A percentile compares a stretch with the other conserved stretches of the same genome.
phyloP scores from a whole-genome alignment of 92 coral and sea anemone genomes.

The Bergia sp. region DNA sequence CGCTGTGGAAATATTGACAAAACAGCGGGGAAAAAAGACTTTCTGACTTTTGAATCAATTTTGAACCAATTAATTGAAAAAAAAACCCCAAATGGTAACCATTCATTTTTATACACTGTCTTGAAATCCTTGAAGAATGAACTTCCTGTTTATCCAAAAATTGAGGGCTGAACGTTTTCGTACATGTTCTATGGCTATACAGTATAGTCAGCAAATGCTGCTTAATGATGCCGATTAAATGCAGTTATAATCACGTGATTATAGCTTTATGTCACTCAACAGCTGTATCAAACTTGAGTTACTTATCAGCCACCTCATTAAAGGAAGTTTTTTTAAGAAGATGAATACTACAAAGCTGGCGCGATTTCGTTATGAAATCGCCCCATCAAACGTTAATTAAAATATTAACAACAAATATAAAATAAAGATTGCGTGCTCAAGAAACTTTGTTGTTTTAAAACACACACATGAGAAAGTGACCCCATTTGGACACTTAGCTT shows the following conservation, averaged over 20 bases:
- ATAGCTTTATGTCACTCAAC: background rate
- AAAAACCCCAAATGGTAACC: background rate
- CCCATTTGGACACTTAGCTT: slow-evolving; percentile 12
- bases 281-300: background rate
- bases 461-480: background rate
- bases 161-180: too few relatives aligned
- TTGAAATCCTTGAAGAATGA: background rate
- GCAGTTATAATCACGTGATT: background rate
- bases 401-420: background rate
- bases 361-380: background rate
- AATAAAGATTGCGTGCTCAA: slow-evolving; percentile 26
- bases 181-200: background rate
- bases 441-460: background rate
- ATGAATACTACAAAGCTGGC: background rate
- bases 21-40: background rate
- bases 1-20: slow-evolving; percentile 35
- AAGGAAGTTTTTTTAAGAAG: background rate
- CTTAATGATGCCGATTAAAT: too few relatives aligned
- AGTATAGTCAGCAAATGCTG: background rate
- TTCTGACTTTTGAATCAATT: background rate
- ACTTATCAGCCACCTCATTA: background rate
- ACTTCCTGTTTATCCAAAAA: too few relatives aligned
- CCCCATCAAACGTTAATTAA: background rate
- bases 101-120: background rate
- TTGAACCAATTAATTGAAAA: background rate